These are phyloP conservation scores for Condylostylus longicornis DNA, from an alignment of 1,140 invertebrate species.

Conservation along the genomic window DNA sequence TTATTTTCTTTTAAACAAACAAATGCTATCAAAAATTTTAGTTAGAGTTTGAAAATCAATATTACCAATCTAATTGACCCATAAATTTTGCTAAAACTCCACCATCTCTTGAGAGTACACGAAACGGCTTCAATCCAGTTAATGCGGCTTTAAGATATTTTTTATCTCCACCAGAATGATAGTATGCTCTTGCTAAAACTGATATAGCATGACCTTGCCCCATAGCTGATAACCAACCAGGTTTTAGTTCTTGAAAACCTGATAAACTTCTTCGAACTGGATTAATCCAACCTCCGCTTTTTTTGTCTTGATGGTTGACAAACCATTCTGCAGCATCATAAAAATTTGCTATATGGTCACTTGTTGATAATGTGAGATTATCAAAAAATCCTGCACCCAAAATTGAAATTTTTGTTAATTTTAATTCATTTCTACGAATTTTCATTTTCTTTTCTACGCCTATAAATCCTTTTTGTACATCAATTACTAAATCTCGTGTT, in stretches of 20 bases:
- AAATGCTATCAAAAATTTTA: conserved; percentile 1
- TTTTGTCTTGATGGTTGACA: conserved; percentile 63
- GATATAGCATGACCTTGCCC: conserved; percentile 94
- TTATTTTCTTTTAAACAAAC: neutral
- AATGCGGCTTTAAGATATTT: conserved; percentile 68
- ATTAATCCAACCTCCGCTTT: conserved; percentile 77
- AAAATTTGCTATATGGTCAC: conserved; percentile 77
- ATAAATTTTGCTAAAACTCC: conserved; percentile 77
- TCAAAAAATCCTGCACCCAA: conserved; percentile 60
- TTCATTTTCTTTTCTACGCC: conserved; percentile 51
- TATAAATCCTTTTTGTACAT: conserved; percentile 75
- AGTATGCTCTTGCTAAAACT: conserved; percentile 75
- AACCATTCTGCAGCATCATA: conserved; percentile 90
- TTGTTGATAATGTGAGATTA: conserved; percentile 68
- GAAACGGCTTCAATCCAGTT: conserved; percentile 66
- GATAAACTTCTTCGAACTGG: conserved; percentile 63
- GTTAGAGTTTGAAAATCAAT: conserved; percentile 5
- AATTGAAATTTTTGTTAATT: conserved; percentile 32
- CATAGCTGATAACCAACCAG: conserved; percentile 96
- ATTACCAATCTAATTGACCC: conserved; percentile 57
- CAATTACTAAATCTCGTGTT: conserved; percentile 76
- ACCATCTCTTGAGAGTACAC: conserved; percentile 49
- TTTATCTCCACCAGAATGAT: conserved; percentile 57
- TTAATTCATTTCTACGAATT: conserved; percentile 60
- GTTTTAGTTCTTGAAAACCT: conserved; percentile 60